phyloP scores from a whole-genome alignment of 2,113 vertebrate genomes.

The Gadus macrocephalus region DNA sequence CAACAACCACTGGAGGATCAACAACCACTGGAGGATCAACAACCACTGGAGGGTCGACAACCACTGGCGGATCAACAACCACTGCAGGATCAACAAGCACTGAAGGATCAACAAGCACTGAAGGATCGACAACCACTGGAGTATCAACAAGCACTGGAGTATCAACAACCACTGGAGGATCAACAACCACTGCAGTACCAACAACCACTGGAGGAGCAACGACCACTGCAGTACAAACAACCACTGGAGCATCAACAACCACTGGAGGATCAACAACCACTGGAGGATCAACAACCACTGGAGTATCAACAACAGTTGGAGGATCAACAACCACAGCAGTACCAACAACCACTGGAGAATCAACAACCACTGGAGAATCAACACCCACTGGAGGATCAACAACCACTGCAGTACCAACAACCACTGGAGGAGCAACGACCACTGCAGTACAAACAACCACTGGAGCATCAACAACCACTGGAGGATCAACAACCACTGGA shows the following conservation, averaged over 20 bases:
- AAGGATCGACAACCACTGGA: background rate
- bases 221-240: background rate
- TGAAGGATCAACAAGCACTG: background rate
- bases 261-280: background rate
- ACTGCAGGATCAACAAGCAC: background rate
- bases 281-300: background rate
- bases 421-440: background rate
- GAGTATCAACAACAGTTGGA: background rate
- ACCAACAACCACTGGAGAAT: background rate
- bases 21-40: background rate
- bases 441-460: too few species aligned
- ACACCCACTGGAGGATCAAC: background rate
- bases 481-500: background rate
- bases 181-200: background rate
- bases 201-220: background rate
- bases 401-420: background rate
- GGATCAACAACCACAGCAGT: background rate
- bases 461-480: too few species aligned
- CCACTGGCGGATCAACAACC: background rate
- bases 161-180: background rate
- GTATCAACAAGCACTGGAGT: background rate
- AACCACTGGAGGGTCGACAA: background rate
- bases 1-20: background rate
- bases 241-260: background rate
- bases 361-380: background rate